These are phyloP conservation scores for Matsumurasca onukii DNA, from an alignment of 1,140 invertebrate genomes.

Conservation along the genomic window DNA sequence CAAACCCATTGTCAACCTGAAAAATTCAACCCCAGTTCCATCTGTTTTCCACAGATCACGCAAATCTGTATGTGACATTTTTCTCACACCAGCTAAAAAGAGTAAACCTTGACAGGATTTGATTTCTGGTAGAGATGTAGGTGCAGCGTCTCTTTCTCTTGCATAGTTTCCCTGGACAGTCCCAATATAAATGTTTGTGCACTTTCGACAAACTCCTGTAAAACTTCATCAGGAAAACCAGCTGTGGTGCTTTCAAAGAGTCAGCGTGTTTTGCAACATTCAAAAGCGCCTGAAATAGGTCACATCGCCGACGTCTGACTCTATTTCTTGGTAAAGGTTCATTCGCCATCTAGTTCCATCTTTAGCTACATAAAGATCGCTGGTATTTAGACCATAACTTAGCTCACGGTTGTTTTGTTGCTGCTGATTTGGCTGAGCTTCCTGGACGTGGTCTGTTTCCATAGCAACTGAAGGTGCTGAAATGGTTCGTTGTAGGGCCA, in stretches of 20 bases:
- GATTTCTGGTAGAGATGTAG: not conserved
- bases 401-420: slow-evolving; percentile 5
- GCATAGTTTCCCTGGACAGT: not conserved
- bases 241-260: not conserved
- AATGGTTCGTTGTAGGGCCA: not conserved
- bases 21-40: slow-evolving; percentile 16
- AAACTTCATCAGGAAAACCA: not conserved
- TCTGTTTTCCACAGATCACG: slow-evolving; percentile 3
- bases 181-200: slow-evolving; percentile 2
- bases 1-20: slow-evolving; percentile 4
- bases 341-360: not conserved
- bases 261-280: slow-evolving; percentile 1
- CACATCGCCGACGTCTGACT: not conserved
- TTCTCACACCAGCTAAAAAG: not conserved
- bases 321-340: not conserved
- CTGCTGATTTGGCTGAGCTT: not conserved
- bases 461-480: not conserved
- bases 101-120: not conserved
- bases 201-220: not conserved
- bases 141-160: not conserved
- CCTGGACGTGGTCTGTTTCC: not conserved
- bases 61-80: not conserved
- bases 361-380: not conserved
- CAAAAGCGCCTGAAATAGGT: not conserved
- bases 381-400: not conserved